Conservation (phyloP, 2,888 invertebrate species). For the Achlya flavicornis region DNA sequence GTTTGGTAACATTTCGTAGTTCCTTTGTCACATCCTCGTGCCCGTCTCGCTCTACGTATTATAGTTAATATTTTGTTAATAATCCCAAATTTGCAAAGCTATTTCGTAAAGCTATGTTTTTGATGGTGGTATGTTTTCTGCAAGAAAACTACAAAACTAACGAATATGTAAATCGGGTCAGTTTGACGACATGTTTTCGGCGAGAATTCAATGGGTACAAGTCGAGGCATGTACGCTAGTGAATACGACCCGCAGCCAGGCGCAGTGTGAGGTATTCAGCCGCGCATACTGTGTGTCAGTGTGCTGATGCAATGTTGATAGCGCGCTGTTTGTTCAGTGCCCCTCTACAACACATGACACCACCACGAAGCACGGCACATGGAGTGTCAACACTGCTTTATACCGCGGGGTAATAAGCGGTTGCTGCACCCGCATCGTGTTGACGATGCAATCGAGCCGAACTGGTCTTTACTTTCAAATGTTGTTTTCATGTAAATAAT, state of each 20-base stretch:
- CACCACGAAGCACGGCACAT: not conserved
- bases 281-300: conserved; percentile 29
- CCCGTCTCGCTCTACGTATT: not conserved
- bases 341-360: not conserved
- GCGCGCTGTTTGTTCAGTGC: conserved; percentile 27
- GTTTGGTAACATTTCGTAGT: conserved; percentile 9
- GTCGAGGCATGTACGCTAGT: too few species aligned
- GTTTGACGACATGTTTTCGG: not conserved
- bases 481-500: not conserved
- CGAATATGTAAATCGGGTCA: too few species aligned
- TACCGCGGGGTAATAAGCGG: conserved; percentile 9
- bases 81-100: not conserved
- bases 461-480: not conserved
- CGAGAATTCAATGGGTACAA: not conserved
- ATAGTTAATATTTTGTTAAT: not conserved
- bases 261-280: conserved; percentile 5
- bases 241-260: not conserved
- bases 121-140: too few species aligned
- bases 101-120: too few species aligned
- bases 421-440: not conserved
- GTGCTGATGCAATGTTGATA: conserved; percentile 45
- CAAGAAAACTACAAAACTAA: too few species aligned
- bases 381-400: not conserved
- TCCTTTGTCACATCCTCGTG: not conserved
- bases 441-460: conserved; percentile 7